A percentile compares a stretch with the other conserved stretches of the same genome.
Evolutionary conservation across 2,888 invertebrate species (phyloP).

Genomic region (Brachyptera risi): DNA sequence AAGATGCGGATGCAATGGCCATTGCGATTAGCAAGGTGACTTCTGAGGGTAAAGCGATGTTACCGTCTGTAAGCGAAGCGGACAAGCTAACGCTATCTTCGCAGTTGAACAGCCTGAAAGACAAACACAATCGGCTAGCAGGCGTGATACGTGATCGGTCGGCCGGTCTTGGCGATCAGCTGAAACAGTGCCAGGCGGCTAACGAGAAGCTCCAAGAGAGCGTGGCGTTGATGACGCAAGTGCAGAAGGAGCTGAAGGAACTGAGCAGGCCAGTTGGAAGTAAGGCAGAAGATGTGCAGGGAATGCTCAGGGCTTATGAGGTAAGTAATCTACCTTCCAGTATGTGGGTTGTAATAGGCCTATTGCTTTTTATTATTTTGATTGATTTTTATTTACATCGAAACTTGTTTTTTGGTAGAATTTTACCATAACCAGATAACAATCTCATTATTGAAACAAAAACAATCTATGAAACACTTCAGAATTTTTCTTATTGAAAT

Average conservation of each 20-base stretch:
- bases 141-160: conserved; percentile 73
- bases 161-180: conserved; percentile 67
- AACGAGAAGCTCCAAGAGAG: conserved; percentile 76
- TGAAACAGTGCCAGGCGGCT: conserved; percentile 76
- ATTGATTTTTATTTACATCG: too few species aligned
- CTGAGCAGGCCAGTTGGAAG: conserved; percentile 83
- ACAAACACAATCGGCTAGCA: conserved; percentile 70
- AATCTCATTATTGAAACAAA: too few species aligned
- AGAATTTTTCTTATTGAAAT: too few species aligned
- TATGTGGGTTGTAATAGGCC: too few species aligned
- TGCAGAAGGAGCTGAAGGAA: conserved; percentile 79
- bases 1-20: conserved; percentile 67
- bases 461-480: too few species aligned
- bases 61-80: conserved; percentile 76
- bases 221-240: conserved; percentile 70
- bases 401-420: too few species aligned
- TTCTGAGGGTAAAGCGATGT: conserved; percentile 74
- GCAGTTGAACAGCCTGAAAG: conserved; percentile 70
- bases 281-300: conserved; percentile 83
- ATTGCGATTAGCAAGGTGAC: conserved; percentile 69
- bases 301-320: conserved; percentile 73
- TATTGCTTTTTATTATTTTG: too few species aligned
- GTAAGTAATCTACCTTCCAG: too few species aligned
- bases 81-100: conserved; percentile 81
- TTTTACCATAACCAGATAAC: too few species aligned